Conservation (phyloP, 2,888 invertebrate genomes). For the Agapetus fuscipes region DNA sequence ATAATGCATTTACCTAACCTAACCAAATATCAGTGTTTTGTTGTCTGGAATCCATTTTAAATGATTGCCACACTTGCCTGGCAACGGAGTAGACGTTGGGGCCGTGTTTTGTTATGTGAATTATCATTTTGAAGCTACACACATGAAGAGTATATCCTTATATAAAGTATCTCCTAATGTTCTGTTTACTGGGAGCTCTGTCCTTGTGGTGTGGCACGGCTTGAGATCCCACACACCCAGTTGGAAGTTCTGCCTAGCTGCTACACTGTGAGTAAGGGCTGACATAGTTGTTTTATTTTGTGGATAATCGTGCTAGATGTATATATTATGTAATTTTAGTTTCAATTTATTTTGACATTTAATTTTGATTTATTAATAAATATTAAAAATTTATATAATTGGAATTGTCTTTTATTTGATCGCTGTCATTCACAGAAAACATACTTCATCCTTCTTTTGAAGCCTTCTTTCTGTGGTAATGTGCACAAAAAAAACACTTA, state of each 20-base stretch:
- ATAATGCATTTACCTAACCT: no score
- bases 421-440: no score
- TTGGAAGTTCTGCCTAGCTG: no score
- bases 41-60: no score
- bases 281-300: conserved; percentile 22
- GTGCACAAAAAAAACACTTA: no score
- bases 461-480: background rate
- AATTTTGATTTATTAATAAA: conserved; percentile 22
- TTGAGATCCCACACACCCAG: no score
- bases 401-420: no score
- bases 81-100: no score
- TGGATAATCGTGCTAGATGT: conserved; percentile 22
- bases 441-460: conserved; percentile 2
- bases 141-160: background rate
- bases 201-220: conserved; percentile 19
- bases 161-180: conserved; percentile 6
- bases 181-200: conserved; percentile 12
- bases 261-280: conserved; percentile 20
- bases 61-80: no score
- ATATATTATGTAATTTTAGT: conserved; percentile 22
- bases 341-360: conserved; percentile 21
- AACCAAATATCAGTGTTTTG: no score
- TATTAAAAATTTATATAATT: conserved; percentile 21
- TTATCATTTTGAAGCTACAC: background rate
- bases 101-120: background rate